Conservation (phyloP, 2,888 invertebrate genomes). For the Chymomyza fuscimana region DNA sequence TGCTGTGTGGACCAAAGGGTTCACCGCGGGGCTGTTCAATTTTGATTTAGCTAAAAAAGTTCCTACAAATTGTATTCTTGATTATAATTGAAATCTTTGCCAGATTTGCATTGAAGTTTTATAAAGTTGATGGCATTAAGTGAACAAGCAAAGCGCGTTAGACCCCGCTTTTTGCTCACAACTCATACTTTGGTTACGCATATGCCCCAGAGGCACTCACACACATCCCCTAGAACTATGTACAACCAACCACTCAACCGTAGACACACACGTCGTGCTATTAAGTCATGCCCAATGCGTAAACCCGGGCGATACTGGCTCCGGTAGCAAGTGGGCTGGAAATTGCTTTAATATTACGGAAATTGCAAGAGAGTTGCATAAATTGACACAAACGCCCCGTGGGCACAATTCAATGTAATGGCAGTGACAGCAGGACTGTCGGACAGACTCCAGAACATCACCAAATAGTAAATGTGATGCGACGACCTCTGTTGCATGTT, state of each 20-base stretch:
- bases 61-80: constrained; percentile 26
- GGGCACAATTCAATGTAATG: constrained; percentile 72
- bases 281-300: constrained; percentile 49
- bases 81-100: neutral
- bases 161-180: constrained; percentile 19
- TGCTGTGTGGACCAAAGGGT: constrained; percentile 48
- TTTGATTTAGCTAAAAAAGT: constrained; percentile 59
- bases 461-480: neutral
- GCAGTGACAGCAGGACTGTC: constrained; percentile 16
- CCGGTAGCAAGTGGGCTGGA: constrained; percentile 55
- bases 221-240: neutral
- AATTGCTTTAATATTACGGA: constrained; percentile 74
- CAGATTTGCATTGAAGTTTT: neutral
- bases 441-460: neutral
- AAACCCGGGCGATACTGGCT: constrained; percentile 18
- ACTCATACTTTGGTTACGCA: constrained; percentile 22
- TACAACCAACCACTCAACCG: constrained; percentile 19
- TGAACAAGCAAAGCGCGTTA: neutral
- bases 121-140: constrained; percentile 1
- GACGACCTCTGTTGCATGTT: constrained; percentile 3
- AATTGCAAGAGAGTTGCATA: constrained; percentile 75
- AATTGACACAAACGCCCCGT: constrained; percentile 76
- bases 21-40: constrained; percentile 48
- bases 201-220: constrained; percentile 58
- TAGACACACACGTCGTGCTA: constrained; percentile 54